Conservation (phyloP, 2,797 vertebrate species). For the Macropus fuliginosus region DNA sequence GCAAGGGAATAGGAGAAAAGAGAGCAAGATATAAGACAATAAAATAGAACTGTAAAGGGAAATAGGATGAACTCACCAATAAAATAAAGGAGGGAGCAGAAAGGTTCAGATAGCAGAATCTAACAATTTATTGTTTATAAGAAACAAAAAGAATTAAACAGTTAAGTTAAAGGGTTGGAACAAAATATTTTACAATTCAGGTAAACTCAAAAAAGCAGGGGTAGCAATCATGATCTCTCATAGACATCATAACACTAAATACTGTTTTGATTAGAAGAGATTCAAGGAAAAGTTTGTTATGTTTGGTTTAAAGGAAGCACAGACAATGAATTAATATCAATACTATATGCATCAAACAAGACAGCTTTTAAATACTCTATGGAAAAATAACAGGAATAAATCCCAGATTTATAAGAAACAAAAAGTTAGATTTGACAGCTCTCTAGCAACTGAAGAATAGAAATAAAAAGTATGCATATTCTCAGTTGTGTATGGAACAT, state of each 20-base stretch:
- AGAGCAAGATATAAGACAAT: neutral
- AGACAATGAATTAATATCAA: neutral
- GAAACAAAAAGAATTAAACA: neutral
- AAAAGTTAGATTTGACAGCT: neutral
- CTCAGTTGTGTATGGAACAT: neutral
- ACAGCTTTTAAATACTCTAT: neutral
- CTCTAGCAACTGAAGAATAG: neutral
- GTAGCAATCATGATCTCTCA: neutral
- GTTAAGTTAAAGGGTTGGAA: neutral
- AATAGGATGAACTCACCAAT: neutral
- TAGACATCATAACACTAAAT: neutral
- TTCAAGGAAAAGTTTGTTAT: neutral
- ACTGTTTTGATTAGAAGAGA: neutral
- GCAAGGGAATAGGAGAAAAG: neutral
- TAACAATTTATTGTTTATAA: neutral
- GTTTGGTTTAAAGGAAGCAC: neutral
- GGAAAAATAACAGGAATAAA: neutral
- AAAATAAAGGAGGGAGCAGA: neutral
- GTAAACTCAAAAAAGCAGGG: neutral
- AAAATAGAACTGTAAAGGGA: neutral
- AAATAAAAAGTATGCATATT: neutral
- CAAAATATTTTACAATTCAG: neutral
- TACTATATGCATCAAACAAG: neutral
- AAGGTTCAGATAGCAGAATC: neutral
- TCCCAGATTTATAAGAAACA: neutral